Evolutionary conservation across 2,888 invertebrate genomes (phyloP).

Genomic region (Scaptomyza reducta): DNA sequence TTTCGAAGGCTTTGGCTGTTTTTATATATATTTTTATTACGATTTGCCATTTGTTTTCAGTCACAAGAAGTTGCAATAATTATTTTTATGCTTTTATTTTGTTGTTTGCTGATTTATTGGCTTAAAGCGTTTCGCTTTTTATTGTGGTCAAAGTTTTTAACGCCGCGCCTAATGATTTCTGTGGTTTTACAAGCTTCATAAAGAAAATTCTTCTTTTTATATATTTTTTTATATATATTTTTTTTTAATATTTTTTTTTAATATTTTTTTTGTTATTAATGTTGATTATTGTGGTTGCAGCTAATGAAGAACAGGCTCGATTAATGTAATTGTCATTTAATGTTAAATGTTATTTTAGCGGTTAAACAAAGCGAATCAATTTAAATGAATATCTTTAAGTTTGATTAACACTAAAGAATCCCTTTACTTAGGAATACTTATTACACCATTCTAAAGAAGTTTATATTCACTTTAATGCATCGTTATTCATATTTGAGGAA

Average conservation of each 20-base stretch:
- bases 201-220: slow-evolving; percentile 6
- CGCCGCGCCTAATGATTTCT: slow-evolving; percentile 53
- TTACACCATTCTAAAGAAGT: too few species aligned
- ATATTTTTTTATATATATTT: too few species aligned
- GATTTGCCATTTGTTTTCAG: slow-evolving; percentile 72
- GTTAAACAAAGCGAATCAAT: neutral
- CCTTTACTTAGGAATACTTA: too few species aligned
- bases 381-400: neutral
- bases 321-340: slow-evolving; percentile 1
- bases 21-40: slow-evolving; percentile 55
- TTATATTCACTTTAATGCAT: too few species aligned
- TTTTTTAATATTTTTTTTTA: too few species aligned
- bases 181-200: slow-evolving; percentile 47
- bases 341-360: neutral
- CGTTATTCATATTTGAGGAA: slow-evolving; percentile 10
- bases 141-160: slow-evolving; percentile 59
- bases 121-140: slow-evolving; percentile 48
- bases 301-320: slow-evolving; percentile 18
- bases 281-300: slow-evolving; percentile 40
- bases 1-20: slow-evolving; percentile 22
- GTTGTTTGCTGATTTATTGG: slow-evolving; percentile 61
- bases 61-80: slow-evolving; percentile 50
- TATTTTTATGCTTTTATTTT: slow-evolving; percentile 48
- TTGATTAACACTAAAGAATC: neutral
- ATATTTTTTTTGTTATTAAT: slow-evolving; percentile 22